Percentiles rank a stretch among this genome's conserved stretches.
These are phyloP conservation scores for Cynopterus sphinx DNA, from an alignment of 2,797 vertebrate genomes.

Conservation along the genomic window DNA sequence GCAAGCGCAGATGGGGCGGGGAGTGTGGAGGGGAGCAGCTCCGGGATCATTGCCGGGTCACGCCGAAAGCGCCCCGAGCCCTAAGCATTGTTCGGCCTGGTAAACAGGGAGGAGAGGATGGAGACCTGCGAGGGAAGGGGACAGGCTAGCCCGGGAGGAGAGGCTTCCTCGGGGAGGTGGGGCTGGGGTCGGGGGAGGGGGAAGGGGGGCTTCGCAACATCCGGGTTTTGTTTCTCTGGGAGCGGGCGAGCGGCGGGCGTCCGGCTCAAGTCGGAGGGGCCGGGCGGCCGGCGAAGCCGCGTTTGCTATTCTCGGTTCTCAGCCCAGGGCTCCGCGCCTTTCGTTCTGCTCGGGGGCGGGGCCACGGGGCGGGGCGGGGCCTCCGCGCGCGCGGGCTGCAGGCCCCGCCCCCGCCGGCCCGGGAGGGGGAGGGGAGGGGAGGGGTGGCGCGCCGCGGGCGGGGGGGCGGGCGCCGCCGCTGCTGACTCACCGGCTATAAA, in stretches of 20 bases:
- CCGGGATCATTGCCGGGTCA: neutral
- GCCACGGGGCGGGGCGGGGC: neutral
- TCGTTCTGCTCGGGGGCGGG: neutral
- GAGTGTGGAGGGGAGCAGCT: neutral
- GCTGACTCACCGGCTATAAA: conserved; percentile 81
- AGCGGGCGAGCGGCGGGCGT: conserved; percentile 21
- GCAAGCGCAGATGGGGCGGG: neutral
- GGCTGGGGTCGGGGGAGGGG: neutral
- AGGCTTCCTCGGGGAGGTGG: neutral
- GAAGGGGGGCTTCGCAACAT: neutral
- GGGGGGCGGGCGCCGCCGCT: conserved; percentile 38
- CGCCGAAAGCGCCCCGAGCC: neutral
- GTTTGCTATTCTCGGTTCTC: neutral
- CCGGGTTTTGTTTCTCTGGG: neutral
- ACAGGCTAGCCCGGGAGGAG: neutral
- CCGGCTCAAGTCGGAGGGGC: neutral
- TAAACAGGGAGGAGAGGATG: neutral
- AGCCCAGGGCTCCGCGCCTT: neutral
- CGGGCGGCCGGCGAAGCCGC: neutral
- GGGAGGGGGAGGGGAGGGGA: too few species aligned
- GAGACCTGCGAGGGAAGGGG: neutral
- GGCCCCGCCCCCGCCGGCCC: neutral
- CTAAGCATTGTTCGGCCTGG: neutral
- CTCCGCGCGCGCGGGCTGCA: neutral
- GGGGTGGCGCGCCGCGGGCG: neutral